Base-by-base conservation (phyloP, 2,113 vertebrate genomes). In the Podarcis cretensis region DNA sequence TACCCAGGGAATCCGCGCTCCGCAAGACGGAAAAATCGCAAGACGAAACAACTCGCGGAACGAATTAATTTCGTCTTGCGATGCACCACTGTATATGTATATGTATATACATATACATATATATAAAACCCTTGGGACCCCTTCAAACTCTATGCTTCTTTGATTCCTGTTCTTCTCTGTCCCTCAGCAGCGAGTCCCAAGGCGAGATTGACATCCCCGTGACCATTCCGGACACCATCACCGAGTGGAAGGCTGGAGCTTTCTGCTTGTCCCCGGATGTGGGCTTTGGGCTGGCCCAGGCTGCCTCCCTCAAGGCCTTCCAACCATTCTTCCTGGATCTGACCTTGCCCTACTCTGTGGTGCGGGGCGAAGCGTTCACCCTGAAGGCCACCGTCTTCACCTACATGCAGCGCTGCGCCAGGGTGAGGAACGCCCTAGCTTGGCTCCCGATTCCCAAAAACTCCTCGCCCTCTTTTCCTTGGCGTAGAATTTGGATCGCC, bases 301-400 rank as follows among this genome's bases (percentile, higher is more conserved):
- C 96, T 8, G 68, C 93, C 83, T 91, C 96, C n/a, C 87, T 99
- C 83, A 97, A 23, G 1, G 96, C 96, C 92, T 98, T 98, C 96
- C 98, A 99, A 95, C 98, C 98, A 1, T 98, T 99, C 97, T 99
- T 99, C 87, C 94, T 99, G 0, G 98, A 98, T 79, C 97, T 98
- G 90, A 98, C 96, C 0, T 27, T 99, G 91, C 99, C 99, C 37
- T 99, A 98, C 95, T 99, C 98, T 35, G 97, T 98, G 75, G 93
- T 98, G 91, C 96, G 98, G 0, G 98, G 98, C 21, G 99, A 99
- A 91, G 85, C 88, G 83, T 99, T 99, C 95, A 95, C 90, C 0
- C 96, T 99, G 90, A 99, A 98, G 90, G 98, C 98, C 74, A 98
- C 98, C 0, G 90, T 97, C 68, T 96, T 98, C 93, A 99, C 97